Percentiles rank a stretch among this genome's conserved stretches.
These are phyloP conservation scores for Elysia chlorotica DNA, from an alignment of 1,140 invertebrate species.

Conservation along the genomic window DNA sequence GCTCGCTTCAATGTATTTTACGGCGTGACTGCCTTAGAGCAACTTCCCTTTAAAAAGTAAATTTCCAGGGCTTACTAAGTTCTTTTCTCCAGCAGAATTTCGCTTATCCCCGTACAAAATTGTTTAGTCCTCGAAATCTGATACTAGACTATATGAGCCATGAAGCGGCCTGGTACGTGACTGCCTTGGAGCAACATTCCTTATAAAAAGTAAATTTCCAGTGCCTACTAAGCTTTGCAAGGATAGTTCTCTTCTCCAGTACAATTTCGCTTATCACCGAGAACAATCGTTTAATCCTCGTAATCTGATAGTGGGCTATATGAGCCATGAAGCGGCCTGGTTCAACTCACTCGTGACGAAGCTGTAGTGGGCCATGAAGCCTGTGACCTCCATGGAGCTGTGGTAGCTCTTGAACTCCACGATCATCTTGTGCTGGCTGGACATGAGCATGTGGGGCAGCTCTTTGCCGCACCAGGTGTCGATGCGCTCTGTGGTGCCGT, in stretches of 20 bases:
- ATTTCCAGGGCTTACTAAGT: no score
- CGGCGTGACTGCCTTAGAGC: no score
- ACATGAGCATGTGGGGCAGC: slow-evolving; percentile 84
- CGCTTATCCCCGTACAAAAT: no score
- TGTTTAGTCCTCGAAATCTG: no score
- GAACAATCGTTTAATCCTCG: neutral
- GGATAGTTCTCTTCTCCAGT: no score
- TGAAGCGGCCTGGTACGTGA: neutral
- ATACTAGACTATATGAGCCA: no score
- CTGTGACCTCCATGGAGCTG: slow-evolving; percentile 73
- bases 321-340: neutral
- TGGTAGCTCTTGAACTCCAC: slow-evolving; percentile 78
- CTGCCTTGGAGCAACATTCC: neutral
- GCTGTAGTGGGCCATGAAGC: slow-evolving; percentile 84
- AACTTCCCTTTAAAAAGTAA: no score
- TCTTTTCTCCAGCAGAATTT: no score
- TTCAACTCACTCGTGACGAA: slow-evolving; percentile 84
- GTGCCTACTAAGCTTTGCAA: no score
- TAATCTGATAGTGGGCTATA: neutral
- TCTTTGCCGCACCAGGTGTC: slow-evolving; percentile 82
- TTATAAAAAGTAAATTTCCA: neutral
- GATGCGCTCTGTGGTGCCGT: slow-evolving; percentile 79
- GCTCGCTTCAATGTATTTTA: no score
- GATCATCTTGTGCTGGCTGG: slow-evolving; percentile 79
- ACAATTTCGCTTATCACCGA: neutral